These are phyloP conservation scores for Hemicordylus capensis DNA, from an alignment of 2,113 vertebrate species.

Conservation along the genomic window DNA sequence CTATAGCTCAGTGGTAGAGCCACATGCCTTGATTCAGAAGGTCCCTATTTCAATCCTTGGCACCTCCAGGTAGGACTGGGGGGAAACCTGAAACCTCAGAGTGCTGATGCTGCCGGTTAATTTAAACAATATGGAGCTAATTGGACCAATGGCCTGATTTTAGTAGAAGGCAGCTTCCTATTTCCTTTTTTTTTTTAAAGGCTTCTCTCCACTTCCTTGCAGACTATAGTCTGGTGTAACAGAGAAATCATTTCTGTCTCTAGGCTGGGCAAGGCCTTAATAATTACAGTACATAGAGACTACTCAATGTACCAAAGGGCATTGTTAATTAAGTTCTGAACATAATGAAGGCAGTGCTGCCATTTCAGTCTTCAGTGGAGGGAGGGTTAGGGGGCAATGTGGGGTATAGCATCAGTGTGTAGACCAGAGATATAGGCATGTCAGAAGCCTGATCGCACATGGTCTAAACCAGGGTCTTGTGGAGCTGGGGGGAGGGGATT, in stretches of 20 bases:
- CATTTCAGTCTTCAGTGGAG: neutral
- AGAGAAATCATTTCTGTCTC: neutral
- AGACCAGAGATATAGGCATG: neutral
- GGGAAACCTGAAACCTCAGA: too few species aligned
- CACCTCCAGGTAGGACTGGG: too few species aligned
- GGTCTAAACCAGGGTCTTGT: neutral
- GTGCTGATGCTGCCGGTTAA: too few species aligned
- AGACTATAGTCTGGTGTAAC: neutral
- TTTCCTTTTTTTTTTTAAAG: neutral
- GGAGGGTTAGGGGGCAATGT: neutral
- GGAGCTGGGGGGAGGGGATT: neutral
- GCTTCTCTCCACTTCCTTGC: neutral
- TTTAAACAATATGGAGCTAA: too few species aligned
- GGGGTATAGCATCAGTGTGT: neutral
- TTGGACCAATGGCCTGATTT: too few species aligned
- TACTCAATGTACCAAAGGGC: neutral
- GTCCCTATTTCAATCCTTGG: too few species aligned
- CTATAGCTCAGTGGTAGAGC: too few species aligned
- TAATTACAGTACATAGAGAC: neutral
- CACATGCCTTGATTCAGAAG: too few species aligned
- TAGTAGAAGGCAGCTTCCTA: too few species aligned
- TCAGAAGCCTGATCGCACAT: neutral
- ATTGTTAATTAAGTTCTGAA: conserved; percentile 4
- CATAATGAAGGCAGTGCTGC: neutral
- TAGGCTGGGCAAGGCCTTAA: neutral